Conservation (phyloP, 2,797 vertebrate species). For the Sebastes goodei region DNA sequence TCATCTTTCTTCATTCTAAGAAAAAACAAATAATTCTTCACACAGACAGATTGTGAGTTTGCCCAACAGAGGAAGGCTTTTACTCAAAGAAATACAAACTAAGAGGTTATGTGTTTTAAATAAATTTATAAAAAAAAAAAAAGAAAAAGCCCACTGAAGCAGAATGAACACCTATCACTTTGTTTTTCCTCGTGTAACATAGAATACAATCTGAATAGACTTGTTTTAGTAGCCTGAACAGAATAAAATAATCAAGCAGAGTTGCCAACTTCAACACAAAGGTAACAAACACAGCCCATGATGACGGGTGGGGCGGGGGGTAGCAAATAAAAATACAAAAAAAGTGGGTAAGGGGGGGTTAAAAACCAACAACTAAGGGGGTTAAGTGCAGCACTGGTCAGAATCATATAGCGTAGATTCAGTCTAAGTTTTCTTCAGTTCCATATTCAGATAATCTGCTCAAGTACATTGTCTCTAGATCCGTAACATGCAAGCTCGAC, state of each 20-base stretch:
- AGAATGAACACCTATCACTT: conserved; percentile 83
- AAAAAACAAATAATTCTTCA: not conserved
- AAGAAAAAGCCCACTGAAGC: conserved; percentile 77
- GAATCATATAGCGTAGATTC: conserved; percentile 82
- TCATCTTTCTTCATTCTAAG: not conserved
- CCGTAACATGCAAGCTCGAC: conserved; percentile 91
- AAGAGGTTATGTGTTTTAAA: conserved; percentile 81
- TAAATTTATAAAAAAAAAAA: conserved; percentile 81
- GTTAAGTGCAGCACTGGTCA: conserved; percentile 91
- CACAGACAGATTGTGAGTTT: not conserved
- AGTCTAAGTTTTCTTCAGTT: conserved; percentile 83
- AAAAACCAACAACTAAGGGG: conserved; percentile 75
- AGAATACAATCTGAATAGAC: conserved; percentile 79
- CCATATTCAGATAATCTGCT: conserved; percentile 85
- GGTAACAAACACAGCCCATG: conserved; percentile 86
- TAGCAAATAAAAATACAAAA: conserved; percentile 46
- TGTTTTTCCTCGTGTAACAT: conserved; percentile 80
- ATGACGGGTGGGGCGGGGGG: conserved; percentile 52
- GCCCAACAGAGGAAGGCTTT: conserved; percentile 23
- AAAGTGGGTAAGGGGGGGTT: not conserved
- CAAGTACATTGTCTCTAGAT: conserved; percentile 89
- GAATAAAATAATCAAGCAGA: conserved; percentile 85
- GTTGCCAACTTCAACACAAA: conserved; percentile 89
- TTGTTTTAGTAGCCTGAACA: conserved; percentile 73
- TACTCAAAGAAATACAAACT: conserved; percentile 70